Conservation (phyloP, 1,140 invertebrate genomes). For the Harlomillsia oculata region DNA sequence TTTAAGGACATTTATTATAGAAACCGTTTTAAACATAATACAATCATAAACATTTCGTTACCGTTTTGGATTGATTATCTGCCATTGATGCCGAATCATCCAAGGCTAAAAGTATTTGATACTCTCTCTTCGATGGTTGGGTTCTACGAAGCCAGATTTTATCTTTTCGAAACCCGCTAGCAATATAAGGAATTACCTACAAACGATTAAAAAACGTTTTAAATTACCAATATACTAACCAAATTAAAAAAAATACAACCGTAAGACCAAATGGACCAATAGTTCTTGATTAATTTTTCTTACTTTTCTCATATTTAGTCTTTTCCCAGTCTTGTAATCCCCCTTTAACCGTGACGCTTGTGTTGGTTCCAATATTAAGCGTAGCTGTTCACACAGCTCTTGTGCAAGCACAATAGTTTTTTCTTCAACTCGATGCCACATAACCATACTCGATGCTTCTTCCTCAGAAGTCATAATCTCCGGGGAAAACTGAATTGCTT, state of each 20-base stretch:
- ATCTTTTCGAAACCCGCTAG: slow-evolving; percentile 96
- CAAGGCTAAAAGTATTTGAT: slow-evolving; percentile 91
- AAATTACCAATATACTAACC: not conserved
- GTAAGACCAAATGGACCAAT: not conserved
- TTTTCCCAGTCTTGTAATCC: slow-evolving; percentile 90
- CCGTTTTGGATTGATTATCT: slow-evolving; percentile 76
- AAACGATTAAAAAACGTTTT: not conserved
- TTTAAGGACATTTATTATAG: not conserved
- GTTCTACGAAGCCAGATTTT: slow-evolving; percentile 97
- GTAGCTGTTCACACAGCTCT: slow-evolving; percentile 84
- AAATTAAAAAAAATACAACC: not conserved
- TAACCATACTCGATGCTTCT: slow-evolving; percentile 21
- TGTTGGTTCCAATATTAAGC: slow-evolving; percentile 89
- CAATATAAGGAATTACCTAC: slow-evolving; percentile 90
- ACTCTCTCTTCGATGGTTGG: slow-evolving; percentile 89
- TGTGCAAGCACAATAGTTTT: slow-evolving; percentile 62
- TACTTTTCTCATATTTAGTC: slow-evolving; percentile 94
- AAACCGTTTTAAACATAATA: not conserved
- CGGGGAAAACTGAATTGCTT: slow-evolving; percentile 44
- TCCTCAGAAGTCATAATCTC: slow-evolving; percentile 41
- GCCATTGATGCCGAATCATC: slow-evolving; percentile 94
- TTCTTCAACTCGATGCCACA: slow-evolving; percentile 46
- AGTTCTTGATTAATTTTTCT: not conserved
- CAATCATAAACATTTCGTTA: slow-evolving; percentile 30
- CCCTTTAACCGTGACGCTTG: slow-evolving; percentile 81